A percentile compares a stretch with the other conserved stretches of the same genome.
These are phyloP conservation scores for Falco rusticolus DNA, from an alignment of 2,797 vertebrate species.

Conservation along the genomic window DNA sequence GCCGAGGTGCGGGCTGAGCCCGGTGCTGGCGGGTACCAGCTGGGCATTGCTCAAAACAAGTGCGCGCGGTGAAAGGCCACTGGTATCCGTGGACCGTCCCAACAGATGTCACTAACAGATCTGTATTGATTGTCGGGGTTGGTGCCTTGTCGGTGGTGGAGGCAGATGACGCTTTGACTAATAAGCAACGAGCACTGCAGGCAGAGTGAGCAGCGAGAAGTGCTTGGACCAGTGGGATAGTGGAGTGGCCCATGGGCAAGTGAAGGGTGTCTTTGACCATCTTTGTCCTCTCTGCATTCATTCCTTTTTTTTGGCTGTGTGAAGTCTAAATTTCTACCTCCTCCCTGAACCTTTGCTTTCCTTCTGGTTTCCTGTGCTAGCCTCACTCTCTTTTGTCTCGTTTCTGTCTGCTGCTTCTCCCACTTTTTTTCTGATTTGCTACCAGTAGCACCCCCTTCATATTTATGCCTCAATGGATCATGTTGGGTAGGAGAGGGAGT, in stretches of 20 bases:
- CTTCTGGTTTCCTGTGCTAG: neutral
- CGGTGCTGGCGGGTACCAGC: neutral
- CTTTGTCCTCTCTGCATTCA: neutral
- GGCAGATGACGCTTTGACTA: slow-evolving; percentile 22
- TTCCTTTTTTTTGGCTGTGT: neutral
- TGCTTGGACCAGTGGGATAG: neutral
- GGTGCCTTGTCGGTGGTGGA: neutral
- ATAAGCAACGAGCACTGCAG: neutral
- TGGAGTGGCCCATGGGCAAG: neutral
- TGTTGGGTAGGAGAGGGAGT: neutral
- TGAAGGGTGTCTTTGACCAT: neutral
- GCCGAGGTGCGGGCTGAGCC: neutral
- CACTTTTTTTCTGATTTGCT: neutral
- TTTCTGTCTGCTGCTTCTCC: neutral
- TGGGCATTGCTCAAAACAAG: slow-evolving; percentile 7
- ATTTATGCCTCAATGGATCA: neutral
- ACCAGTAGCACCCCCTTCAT: neutral
- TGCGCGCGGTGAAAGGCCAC: neutral
- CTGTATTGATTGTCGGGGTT: neutral
- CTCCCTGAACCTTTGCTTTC: neutral
- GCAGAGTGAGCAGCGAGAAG: neutral
- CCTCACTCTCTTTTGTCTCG: neutral
- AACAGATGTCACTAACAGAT: slow-evolving; percentile 28
- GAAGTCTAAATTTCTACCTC: neutral
- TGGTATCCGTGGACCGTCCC: slow-evolving; percentile 8